Evolutionary conservation across 2,113 vertebrate genomes (phyloP).

Genomic region (Oostethus manadensis): DNA sequence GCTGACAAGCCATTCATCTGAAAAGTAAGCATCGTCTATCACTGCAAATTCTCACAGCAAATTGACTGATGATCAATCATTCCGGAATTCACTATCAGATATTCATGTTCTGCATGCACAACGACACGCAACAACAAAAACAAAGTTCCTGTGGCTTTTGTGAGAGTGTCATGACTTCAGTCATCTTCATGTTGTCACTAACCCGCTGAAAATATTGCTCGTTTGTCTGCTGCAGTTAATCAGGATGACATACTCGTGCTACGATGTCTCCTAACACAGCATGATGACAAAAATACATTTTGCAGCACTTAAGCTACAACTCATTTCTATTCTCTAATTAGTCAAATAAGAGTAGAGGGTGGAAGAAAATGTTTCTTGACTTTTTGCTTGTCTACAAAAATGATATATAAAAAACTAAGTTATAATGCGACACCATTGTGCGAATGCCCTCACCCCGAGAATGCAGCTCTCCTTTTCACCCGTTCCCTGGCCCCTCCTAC

Average conservation of each 20-base stretch:
- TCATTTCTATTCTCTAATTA: not conserved
- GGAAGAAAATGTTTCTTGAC: slow-evolving; percentile 82
- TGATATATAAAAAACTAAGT: slow-evolving; percentile 46
- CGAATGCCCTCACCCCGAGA: slow-evolving; percentile 37
- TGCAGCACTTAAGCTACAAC: slow-evolving; percentile 25
- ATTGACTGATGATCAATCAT: slow-evolving; percentile 62
- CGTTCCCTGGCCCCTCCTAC: slow-evolving; percentile 39
- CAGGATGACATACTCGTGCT: slow-evolving; percentile 49
- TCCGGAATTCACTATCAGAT: slow-evolving; percentile 45
- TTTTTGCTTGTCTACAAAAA: slow-evolving; percentile 58
- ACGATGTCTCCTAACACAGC: slow-evolving; percentile 38
- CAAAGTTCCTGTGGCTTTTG: slow-evolving; percentile 44
- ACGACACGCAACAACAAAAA: slow-evolving; percentile 25
- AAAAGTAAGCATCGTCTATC: slow-evolving; percentile 55
- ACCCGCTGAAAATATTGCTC: slow-evolving; percentile 54
- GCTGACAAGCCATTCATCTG: slow-evolving; percentile 59
- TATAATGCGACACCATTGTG: slow-evolving; percentile 59
- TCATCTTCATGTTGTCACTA: slow-evolving; percentile 60
- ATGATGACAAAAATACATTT: slow-evolving; percentile 18
- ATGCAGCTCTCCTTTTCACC: slow-evolving; percentile 42
- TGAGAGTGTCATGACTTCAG: slow-evolving; percentile 56
- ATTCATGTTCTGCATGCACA: slow-evolving; percentile 35
- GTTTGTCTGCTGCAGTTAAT: slow-evolving; percentile 55
- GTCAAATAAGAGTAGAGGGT: slow-evolving; percentile 66
- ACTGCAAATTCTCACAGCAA: slow-evolving; percentile 51